These are phyloP conservation scores for Dryococelus australis DNA, from an alignment of 2,888 invertebrate species.

Conservation along the genomic window DNA sequence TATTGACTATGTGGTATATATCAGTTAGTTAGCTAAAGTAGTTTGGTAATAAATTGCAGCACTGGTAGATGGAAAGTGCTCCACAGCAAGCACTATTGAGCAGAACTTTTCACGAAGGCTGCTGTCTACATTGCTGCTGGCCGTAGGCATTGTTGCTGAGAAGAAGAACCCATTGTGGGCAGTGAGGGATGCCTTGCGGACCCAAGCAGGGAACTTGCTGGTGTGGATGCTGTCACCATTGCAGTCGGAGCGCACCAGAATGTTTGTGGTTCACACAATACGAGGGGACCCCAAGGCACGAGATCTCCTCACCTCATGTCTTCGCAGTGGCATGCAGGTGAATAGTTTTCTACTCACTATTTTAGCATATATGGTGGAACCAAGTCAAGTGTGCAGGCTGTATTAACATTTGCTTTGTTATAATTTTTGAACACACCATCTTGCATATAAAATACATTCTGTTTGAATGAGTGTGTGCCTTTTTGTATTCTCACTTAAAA, in stretches of 20 bases:
- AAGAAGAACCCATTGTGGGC: conserved; percentile 55
- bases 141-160: conserved; percentile 55
- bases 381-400: too few relatives aligned
- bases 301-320: conserved; percentile 57
- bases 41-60: conserved; percentile 33
- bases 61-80: conserved; percentile 49
- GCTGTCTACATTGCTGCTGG: conserved; percentile 62
- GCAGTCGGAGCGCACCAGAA: conserved; percentile 58
- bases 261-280: conserved; percentile 59
- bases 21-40: too few relatives aligned
- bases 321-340: conserved; percentile 59
- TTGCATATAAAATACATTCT: too few relatives aligned
- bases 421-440: neutral
- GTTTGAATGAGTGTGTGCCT: too few relatives aligned
- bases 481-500: too few relatives aligned
- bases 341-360: neutral
- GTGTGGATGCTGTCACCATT: conserved; percentile 61
- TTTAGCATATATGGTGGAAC: too few relatives aligned
- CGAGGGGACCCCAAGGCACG: conserved; percentile 59
- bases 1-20: too few relatives aligned
- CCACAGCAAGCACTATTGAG: conserved; percentile 56
- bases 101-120: conserved; percentile 60
- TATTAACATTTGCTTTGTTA: too few relatives aligned
- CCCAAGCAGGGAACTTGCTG: conserved; percentile 59
- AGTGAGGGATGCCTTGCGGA: conserved; percentile 55